phyloP scores from a whole-genome alignment of 2,888 invertebrate genomes.

The Ochropacha duplaris region DNA sequence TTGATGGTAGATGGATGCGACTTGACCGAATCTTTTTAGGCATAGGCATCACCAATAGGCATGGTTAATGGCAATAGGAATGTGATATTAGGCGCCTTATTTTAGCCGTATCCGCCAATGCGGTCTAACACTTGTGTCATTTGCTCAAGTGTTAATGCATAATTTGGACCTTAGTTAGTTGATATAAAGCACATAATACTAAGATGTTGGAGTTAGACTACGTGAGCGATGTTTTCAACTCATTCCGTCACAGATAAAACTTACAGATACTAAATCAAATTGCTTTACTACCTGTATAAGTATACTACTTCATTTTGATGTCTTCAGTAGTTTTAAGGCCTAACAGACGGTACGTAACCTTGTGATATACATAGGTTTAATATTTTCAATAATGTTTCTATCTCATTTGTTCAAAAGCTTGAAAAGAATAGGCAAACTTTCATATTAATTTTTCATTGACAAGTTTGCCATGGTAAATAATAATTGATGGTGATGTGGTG shows the following conservation, averaged over 20 bases:
- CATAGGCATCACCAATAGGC: too few species aligned
- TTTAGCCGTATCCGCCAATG: too few species aligned
- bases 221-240: too few species aligned
- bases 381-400: background rate
- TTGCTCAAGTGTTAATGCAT: too few species aligned
- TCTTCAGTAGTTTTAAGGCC: slow-evolving; percentile 3
- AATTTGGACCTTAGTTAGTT: too few species aligned
- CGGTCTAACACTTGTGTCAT: background rate
- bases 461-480: background rate
- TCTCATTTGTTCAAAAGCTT: background rate
- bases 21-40: too few species aligned
- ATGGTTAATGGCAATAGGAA: too few species aligned
- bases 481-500: background rate
- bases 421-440: background rate
- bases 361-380: slow-evolving; percentile 5
- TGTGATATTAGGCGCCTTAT: background rate
- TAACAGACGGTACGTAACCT: slow-evolving; percentile 6
- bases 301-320: background rate
- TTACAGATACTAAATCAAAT: background rate
- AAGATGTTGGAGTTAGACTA: too few species aligned
- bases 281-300: background rate
- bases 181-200: too few species aligned
- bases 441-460: background rate
- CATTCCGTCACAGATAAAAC: background rate
- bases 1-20: too few species aligned